A percentile compares a stretch with the other conserved stretches of the same genome.
These are phyloP conservation scores for Steatornis caripensis DNA, from an alignment of 2,113 vertebrate species.

Conservation along the genomic window DNA sequence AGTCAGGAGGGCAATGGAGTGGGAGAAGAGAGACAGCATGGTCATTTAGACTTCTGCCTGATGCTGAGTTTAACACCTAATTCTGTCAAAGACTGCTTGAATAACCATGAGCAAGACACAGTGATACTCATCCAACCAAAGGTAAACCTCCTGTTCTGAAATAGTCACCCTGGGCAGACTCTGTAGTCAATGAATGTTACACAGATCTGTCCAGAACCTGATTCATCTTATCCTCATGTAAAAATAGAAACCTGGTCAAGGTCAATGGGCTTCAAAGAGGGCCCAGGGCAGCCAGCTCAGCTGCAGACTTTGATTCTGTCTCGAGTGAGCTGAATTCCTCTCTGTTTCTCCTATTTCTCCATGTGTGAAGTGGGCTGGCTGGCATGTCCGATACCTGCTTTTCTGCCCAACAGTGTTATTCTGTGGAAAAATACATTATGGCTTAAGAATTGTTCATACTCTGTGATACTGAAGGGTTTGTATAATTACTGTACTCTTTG, in stretches of 20 bases:
- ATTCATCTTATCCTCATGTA: neutral
- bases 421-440: neutral
- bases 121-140: neutral
- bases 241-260: neutral
- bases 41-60: neutral
- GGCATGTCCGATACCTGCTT: neutral
- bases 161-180: neutral
- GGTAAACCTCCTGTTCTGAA: neutral
- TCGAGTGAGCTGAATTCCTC: neutral
- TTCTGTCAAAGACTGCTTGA: neutral
- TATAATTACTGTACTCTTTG: neutral
- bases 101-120: neutral
- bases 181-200: neutral
- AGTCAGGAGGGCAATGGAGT: neutral
- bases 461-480: neutral
- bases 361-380: neutral
- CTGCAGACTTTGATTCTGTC: neutral
- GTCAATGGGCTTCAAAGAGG: neutral
- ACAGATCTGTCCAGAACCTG: neutral
- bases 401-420: neutral
- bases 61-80: neutral
- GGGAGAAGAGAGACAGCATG: neutral
- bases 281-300: neutral
- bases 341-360: neutral
- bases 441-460: neutral